Percentiles rank a stretch among this genome's conserved stretches.
phyloP scores from a whole-genome alignment of 2,113 vertebrate genomes.

The Ciconia boyciana region DNA sequence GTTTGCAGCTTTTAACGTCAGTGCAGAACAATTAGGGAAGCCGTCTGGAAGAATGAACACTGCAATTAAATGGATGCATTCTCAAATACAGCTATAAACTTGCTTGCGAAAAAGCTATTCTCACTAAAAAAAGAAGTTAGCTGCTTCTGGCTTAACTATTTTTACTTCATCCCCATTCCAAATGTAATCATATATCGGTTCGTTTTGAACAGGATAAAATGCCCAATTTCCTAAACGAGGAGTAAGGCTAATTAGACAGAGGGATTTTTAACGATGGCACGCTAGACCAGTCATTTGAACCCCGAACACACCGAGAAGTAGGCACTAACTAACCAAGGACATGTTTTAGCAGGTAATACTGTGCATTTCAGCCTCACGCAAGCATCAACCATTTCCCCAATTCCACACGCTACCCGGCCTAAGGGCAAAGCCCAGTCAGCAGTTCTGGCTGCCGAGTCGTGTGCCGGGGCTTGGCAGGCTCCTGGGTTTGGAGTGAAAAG shows the following conservation, averaged over 20 bases:
- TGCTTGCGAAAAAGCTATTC: neutral
- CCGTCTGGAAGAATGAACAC: neutral
- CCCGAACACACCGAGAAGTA: neutral
- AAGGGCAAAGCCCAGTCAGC: neutral
- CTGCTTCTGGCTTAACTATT: neutral
- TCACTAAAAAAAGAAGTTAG: neutral
- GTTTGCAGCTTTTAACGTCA: neutral
- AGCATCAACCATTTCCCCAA: neutral
- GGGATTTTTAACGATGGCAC: neutral
- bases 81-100: neutral
- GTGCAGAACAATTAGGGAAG: neutral
- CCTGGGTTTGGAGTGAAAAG: neutral
- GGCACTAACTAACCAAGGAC: neutral
- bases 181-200: neutral
- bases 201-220: neutral
- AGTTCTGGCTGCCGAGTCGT: rapidly evolving
- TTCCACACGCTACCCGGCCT: neutral
- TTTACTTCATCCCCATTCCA: neutral
- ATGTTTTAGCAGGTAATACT: neutral
- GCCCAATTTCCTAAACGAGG: neutral
- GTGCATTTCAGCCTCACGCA: neutral
- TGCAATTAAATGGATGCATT: neutral
- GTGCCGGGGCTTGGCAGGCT: neutral
- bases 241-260: constrained; percentile 2
- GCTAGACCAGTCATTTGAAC: neutral